Percentiles rank a stretch among this genome's conserved stretches.
Conservation (phyloP, 1,140 invertebrate species). For the Hylyphantes graminicola region DNA sequence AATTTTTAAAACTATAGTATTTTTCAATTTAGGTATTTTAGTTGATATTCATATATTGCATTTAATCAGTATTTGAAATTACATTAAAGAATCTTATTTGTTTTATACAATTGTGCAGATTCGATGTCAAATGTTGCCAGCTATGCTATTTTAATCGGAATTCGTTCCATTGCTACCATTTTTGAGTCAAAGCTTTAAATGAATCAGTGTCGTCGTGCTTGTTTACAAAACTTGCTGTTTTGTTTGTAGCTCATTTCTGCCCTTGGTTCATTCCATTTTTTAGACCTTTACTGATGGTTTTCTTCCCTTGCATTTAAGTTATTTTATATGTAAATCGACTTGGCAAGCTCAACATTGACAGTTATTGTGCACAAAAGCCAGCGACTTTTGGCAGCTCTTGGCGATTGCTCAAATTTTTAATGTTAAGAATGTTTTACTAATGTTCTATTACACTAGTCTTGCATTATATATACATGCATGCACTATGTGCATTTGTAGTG, state of each 20-base stretch:
- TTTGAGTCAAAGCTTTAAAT: conserved; percentile 56
- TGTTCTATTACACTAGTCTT: conserved; percentile 53
- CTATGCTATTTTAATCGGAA: neutral
- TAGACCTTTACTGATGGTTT: conserved; percentile 23
- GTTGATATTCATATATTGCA: too few relatives aligned
- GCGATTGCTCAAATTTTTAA: conserved; percentile 53
- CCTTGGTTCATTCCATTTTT: conserved; percentile 39
- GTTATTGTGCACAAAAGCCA: conserved; percentile 18
- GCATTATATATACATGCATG: conserved; percentile 22
- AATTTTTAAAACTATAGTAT: too few relatives aligned
- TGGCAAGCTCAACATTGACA: conserved; percentile 44
- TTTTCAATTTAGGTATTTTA: too few relatives aligned
- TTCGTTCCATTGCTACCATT: neutral
- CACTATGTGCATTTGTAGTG: conserved; percentile 25
- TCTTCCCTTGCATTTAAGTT: conserved; percentile 17
- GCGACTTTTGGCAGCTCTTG: conserved; percentile 48
- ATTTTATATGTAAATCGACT: conserved; percentile 10
- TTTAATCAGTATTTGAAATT: too few relatives aligned
- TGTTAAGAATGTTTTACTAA: conserved; percentile 51
- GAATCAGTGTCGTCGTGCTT: conserved; percentile 58
- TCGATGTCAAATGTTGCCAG: neutral
- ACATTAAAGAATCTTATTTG: too few relatives aligned
- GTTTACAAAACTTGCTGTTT: conserved; percentile 33
- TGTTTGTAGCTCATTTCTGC: conserved; percentile 48
- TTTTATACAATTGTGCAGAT: too few relatives aligned